A percentile compares a stretch with the other conserved stretches of the same genome.
phyloP scores from a whole-genome alignment of 2,888 invertebrate species.

The Drosophila paramelanica region DNA sequence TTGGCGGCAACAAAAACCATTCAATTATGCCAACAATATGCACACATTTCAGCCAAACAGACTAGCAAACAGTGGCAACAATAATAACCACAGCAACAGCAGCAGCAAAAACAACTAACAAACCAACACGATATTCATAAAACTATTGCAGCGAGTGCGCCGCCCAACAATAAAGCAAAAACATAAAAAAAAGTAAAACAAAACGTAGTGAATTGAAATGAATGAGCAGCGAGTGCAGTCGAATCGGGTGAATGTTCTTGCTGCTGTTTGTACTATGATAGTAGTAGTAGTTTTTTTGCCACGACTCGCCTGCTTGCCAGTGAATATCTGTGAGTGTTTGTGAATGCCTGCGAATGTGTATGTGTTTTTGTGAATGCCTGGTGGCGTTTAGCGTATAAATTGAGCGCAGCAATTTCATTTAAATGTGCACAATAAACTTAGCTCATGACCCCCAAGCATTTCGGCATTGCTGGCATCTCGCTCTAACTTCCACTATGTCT shows the following conservation, averaged over 20 bases:
- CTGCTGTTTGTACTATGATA: constrained; percentile 12
- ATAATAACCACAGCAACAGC: constrained; percentile 8
- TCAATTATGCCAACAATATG: constrained; percentile 77
- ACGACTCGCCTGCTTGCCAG: constrained; percentile 13
- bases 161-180: constrained; percentile 52
- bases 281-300: constrained; percentile 8
- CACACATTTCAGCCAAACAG: constrained; percentile 69
- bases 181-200: constrained; percentile 11
- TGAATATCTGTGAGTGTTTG: constrained; percentile 8
- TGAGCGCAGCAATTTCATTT: constrained; percentile 80
- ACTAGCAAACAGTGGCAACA: constrained; percentile 23
- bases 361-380: constrained; percentile 55
- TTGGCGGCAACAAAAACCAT: constrained; percentile 64
- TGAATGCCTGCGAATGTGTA: constrained; percentile 7
- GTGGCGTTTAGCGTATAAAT: constrained; percentile 75
- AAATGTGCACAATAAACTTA: constrained; percentile 80
- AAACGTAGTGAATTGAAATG: constrained; percentile 44
- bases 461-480: constrained; percentile 26
- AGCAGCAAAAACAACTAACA: constrained; percentile 10
- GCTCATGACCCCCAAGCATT: constrained; percentile 73
- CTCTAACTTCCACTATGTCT: constrained; percentile 13
- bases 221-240: constrained; percentile 58
- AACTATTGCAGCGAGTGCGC: constrained; percentile 58
- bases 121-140: constrained; percentile 61
- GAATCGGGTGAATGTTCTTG: constrained; percentile 59